Base-by-base conservation (phyloP, 2,113 vertebrate species). In the Trachemys scripta region DNA sequence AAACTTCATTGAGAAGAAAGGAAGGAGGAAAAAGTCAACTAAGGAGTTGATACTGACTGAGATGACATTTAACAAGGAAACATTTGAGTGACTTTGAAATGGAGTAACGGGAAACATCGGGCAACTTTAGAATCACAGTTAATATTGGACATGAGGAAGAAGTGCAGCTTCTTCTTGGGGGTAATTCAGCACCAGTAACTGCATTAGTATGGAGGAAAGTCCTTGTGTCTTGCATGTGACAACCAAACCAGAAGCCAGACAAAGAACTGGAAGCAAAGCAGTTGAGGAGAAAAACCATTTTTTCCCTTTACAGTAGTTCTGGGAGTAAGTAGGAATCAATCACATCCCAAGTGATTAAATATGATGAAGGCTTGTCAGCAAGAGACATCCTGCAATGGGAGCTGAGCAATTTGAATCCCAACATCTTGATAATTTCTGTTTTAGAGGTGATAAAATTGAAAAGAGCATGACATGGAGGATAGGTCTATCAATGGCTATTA, bases 321-420 rank as follows among this genome's bases (percentile, higher is more conserved):
- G 42, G 24, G 42, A 90, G 47, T 47, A 35, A 93, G 54, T 9
- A 88, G 38, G 59, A 83, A 95, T 50, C 11, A 27, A 81, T 4
- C 9, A 53, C 5, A 0, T 0, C 27, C 82, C 22, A 51, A n/a
- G 90, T 78, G 72, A 42, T 14, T 1, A 38, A 38, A 38, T 38
- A 10, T 22, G 35, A n/a, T 72, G 8, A 72, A 0, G 4, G n/a
- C 69, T 59, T 78, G 24, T 49, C 3, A 17, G 65, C 9, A 72
- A n/a, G 38, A 85, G 14, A 27, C 47, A 59, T 5, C 79, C 79
- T 25, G 20, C 45, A 56, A 42, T 31, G 51, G 72, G 0, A 49
- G 16, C 0, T 51, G 62, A 38, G 56, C 29, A 69, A 31, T 29
- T 42, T 56, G 53, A 50, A 78, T 80, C 42, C 62, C 8, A 24